Base-by-base conservation (phyloP, 2,888 invertebrate species). In the Automeris io region DNA sequence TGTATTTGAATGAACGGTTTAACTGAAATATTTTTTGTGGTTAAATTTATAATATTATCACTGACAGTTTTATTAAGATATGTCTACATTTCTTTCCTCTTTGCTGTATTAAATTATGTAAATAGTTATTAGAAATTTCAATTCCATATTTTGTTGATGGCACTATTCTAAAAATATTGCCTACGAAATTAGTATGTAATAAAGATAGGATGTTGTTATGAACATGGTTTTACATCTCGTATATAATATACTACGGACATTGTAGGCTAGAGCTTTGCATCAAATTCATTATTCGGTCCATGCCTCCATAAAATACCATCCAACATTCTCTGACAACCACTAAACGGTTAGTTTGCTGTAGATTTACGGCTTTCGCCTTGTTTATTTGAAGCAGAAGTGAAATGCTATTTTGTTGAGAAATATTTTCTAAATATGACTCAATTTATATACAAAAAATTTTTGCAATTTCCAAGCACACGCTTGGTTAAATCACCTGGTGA, bases 301-400 rank as follows among this genome's bases (percentile, higher is more conserved):
- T 44, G 43, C 44, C 12, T 34, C 44, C 40, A 41, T 41, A 38
- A 42, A 47, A 46, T 46, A 43, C 44, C 42, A 42, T 23, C 37
- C 18, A 37, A 43, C 43, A 47, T 43, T 46, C 46, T 51, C 51
- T 47, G 51, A 46, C 46, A 45, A 50, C 50, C 55, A 39, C 53
- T 49, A 48, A 54, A 55, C 47, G 40, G 46, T 46, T 51, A 43
- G 46, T 47, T 55, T 46, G 40, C 46, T 36, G 34, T 37, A 44
- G 47, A 56, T 56, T 57, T 54, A 54, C 51, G 40, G 40, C 46
- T 41, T 39, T 26, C 35, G 34, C 36, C 41, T 38, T 41, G 41
- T 45, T 41, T 41, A 22, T 26, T 34, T 29, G 43, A 40, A 22
- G 35, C 22, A 18, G 31, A 23, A 31, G 13, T 21, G 18, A 8